A percentile compares a stretch with the other conserved stretches of the same genome.
These are phyloP conservation scores for Papilio xuthus DNA, from an alignment of 1,140 invertebrate species.

Conservation along the genomic window DNA sequence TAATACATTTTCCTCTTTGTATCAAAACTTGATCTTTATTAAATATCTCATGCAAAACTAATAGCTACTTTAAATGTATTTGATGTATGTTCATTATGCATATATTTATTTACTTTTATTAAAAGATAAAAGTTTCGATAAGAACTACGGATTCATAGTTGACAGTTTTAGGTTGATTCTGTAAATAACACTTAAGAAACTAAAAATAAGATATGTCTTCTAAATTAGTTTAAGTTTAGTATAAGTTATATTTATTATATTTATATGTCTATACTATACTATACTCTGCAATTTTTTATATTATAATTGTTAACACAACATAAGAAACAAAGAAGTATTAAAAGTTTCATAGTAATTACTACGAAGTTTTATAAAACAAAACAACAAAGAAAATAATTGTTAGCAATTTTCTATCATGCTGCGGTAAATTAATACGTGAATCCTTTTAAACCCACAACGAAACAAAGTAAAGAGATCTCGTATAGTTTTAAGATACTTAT, in stretches of 20 bases:
- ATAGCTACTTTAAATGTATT: slow-evolving; percentile 28
- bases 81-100: not conserved
- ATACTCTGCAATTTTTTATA: not conserved
- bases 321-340: not conserved
- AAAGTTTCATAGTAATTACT: not conserved
- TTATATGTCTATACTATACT: too few species aligned
- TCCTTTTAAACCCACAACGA: slow-evolving; percentile 58
- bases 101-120: not conserved
- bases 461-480: slow-evolving; percentile 77
- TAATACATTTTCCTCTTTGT: slow-evolving; percentile 78
- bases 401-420: slow-evolving; percentile 46
- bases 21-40: slow-evolving; percentile 68
- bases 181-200: too few species aligned
- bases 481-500: slow-evolving; percentile 77
- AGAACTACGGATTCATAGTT: not conserved
- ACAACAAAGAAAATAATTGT: slow-evolving; percentile 39
- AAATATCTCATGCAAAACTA: slow-evolving; percentile 53
- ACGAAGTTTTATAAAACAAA: not conserved
- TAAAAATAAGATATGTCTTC: too few species aligned
- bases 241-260: not conserved
- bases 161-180: too few species aligned
- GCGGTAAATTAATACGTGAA: slow-evolving; percentile 56
- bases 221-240: too few species aligned
- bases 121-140: not conserved
- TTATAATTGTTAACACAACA: not conserved